Conservation (phyloP, 2,888 invertebrate genomes). For the Morpho deidamia region DNA sequence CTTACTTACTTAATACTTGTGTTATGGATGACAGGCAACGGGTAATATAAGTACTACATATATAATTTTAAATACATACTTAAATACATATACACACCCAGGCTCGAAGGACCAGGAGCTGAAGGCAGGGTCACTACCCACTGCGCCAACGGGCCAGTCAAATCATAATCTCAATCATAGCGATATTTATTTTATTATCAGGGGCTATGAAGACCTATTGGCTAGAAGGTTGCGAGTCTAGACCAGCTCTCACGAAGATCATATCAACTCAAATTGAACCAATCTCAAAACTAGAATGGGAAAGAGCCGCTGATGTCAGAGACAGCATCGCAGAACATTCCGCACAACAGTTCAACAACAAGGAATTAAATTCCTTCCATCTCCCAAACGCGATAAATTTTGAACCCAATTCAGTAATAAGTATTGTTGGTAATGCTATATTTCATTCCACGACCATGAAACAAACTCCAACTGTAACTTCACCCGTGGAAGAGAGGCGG, state of each 20-base stretch:
- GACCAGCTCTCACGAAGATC: constrained; percentile 74
- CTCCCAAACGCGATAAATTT: constrained; percentile 45
- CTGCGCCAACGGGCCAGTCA: no score
- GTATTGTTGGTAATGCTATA: constrained; percentile 35
- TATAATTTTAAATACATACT: no score
- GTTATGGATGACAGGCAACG: no score
- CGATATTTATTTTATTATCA: constrained; percentile 35
- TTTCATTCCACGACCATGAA: constrained; percentile 33
- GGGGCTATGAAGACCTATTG: constrained; percentile 94
- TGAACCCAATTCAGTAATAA: constrained; percentile 42
- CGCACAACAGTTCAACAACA: constrained; percentile 48
- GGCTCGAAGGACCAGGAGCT: no score
- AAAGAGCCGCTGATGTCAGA: constrained; percentile 60
- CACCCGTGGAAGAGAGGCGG: constrained; percentile 80
- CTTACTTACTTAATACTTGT: no score
- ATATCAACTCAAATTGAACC: constrained; percentile 61
- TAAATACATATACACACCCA: no score
- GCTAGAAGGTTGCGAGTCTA: constrained; percentile 85
- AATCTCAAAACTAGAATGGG: constrained; percentile 66
- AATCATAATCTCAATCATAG: not conserved
- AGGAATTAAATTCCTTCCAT: constrained; percentile 35
- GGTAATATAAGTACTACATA: no score
- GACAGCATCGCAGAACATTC: constrained; percentile 69
- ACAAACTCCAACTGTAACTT: constrained; percentile 46
- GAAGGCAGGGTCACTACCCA: no score